Evolutionary conservation across 2,888 invertebrate species (phyloP).

Genomic region (Amiota minor): DNA sequence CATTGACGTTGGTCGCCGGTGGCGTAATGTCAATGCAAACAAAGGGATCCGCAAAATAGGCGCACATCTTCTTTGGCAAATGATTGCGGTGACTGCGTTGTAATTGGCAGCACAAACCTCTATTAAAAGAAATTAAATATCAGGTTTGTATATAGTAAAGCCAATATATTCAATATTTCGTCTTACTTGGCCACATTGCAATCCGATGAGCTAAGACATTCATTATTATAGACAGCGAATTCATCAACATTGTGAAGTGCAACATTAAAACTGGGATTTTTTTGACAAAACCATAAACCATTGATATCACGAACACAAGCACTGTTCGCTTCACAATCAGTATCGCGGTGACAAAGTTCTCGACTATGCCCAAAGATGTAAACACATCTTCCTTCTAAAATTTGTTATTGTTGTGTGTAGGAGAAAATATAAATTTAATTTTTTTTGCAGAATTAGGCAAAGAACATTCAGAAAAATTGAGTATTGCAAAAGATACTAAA

Average conservation of each 20-base stretch:
- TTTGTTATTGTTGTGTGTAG: background rate
- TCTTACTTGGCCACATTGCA: constrained; percentile 82
- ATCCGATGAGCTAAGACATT: constrained; percentile 86
- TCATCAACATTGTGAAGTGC: constrained; percentile 42
- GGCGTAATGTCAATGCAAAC: constrained; percentile 81
- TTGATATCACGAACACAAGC: constrained; percentile 79
- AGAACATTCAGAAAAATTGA: background rate
- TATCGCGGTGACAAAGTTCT: constrained; percentile 86
- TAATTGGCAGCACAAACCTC: constrained; percentile 90
- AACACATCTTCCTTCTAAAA: constrained; percentile 77
- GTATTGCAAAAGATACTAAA: background rate
- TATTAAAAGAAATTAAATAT: constrained; percentile 52
- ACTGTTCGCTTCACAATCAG: constrained; percentile 88
- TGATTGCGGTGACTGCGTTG: constrained; percentile 86
- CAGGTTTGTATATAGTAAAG: no score
- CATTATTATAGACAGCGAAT: constrained; percentile 87
- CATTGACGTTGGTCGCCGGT: constrained; percentile 29
- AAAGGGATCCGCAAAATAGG: constrained; percentile 92
- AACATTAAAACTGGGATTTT: constrained; percentile 73
- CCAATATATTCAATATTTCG: no score
- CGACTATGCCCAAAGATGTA: constrained; percentile 83
- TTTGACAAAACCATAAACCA: constrained; percentile 83
- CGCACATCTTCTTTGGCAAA: constrained; percentile 89
- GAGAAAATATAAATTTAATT: constrained; percentile 14
- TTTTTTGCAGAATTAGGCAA: background rate